These are phyloP conservation scores for Bombycilla garrulus DNA, from an alignment of 2,113 vertebrate genomes.

Conservation along the genomic window DNA sequence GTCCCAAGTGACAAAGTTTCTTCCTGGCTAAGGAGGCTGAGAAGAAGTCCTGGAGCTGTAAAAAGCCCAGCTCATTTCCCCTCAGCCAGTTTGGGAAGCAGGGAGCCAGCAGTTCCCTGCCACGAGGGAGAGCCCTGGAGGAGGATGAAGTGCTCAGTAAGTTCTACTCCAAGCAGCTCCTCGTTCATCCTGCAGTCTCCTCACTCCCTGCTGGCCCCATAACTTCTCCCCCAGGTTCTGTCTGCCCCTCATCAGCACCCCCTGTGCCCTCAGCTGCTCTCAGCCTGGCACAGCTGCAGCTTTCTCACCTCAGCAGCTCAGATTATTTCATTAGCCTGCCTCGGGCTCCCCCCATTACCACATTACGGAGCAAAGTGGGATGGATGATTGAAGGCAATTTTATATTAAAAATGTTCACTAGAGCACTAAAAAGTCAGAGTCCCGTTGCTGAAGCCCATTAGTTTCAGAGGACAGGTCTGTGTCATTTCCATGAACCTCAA, in stretches of 20 bases:
- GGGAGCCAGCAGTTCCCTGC: not conserved
- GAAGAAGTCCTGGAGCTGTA: not conserved
- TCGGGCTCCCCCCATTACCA: not conserved
- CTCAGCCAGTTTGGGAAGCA: not conserved
- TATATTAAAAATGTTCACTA: not conserved
- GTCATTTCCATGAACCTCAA: not conserved
- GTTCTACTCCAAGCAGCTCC: not conserved
- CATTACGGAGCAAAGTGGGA: accelerated
- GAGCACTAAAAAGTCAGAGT: not conserved
- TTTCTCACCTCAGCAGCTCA: not conserved
- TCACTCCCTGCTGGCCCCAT: not conserved
- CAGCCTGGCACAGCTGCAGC: not conserved
- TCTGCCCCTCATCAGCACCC: accelerated
- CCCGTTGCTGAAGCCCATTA: not conserved
- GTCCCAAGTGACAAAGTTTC: not conserved
- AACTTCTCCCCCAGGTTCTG: not conserved
- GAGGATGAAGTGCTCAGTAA: not conserved
- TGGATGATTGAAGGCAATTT: not conserved
- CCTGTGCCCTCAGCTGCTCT: not conserved
- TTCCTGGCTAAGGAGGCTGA: not conserved
- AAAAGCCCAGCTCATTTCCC: not conserved
- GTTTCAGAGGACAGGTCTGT: not conserved
- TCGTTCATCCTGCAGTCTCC: not conserved
- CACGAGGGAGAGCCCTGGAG: not conserved
- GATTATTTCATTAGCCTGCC: not conserved